Base-by-base conservation (phyloP, 2,888 invertebrate species). In the Litoditis marina region DNA sequence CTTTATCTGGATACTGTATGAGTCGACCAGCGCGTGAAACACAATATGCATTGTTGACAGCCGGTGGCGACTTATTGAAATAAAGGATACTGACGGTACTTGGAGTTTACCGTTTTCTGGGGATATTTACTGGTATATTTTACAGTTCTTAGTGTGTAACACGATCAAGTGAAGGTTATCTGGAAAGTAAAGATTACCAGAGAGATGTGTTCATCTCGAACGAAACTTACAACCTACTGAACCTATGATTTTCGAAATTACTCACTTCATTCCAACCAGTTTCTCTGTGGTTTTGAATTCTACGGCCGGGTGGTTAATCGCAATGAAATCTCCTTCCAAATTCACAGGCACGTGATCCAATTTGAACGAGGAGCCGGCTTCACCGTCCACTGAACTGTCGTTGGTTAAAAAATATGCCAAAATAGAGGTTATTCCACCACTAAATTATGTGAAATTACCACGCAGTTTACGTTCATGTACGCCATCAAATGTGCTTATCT, bases 341-440 rank as follows among this genome's bases (percentile, higher is more conserved):
- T 52, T 31, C 13, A 52, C 36, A 28, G 31, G 31, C 39, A 60
- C 60, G n/a, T 60, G 39, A 28, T 60, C 52, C 4, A 60, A 51
- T 13, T 36, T 30, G 31, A 60, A 60, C n/a, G 53, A 53, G 22
- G 60, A 60, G 31, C 60, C 60, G 31, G 60, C 49, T 52, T 60
- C 60, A 11, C 60, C 60, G 31, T 60, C 60, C n/a, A 60, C 60
- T 60, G 39, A 28, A 60, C 5, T 11, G 2, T 30, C 13, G 7
- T 6, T 16, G 0, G n/a, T 31, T 11, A 13, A 5, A 19, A 31
- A 13, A 11, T 4, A 16, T 49, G n/a, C n/a, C n/a, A n/a, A n/a
- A n/a, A n/a, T n/a, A n/a, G n/a, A n/a, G n/a, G n/a, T n/a, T n/a
- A 22, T 44, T 44, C 25, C 25, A 22, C 3, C 4, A 44, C 3